Evolutionary conservation across 2,113 vertebrate species (phyloP).

Genomic region (Gulo gulo): DNA sequence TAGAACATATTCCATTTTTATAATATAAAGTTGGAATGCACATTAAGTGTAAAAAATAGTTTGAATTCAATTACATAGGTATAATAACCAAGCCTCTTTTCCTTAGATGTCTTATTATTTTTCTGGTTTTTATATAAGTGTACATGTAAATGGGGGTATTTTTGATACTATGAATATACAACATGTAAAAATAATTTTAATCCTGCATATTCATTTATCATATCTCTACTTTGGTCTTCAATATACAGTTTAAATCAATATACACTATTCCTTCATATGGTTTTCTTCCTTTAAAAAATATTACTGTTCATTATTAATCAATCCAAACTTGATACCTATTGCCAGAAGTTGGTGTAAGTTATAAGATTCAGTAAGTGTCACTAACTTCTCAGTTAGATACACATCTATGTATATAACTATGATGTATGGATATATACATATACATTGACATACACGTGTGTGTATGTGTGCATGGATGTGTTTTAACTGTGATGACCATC

Average conservation of each 20-base stretch:
- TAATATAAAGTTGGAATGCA: neutral
- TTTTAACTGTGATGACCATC: neutral
- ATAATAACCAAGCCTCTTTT: neutral
- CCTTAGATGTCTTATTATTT: neutral
- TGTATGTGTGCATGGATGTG: neutral
- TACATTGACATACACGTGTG: rapidly evolving
- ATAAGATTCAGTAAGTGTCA: neutral
- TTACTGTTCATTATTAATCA: neutral
- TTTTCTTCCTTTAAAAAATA: neutral
- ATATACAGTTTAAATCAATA: neutral
- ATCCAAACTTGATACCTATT: neutral
- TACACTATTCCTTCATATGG: neutral
- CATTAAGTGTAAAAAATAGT: neutral
- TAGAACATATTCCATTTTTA: neutral
- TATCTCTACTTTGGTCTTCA: neutral
- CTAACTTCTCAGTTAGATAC: neutral
- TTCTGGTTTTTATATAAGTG: neutral
- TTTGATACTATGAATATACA: neutral
- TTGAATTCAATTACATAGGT: neutral
- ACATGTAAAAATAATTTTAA: neutral
- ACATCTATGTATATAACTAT: no score
- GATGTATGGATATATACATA: neutral
- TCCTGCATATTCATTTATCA: neutral
- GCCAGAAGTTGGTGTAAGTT: neutral
- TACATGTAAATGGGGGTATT: neutral